Base-by-base conservation (phyloP, 2,113 vertebrate genomes). In the Semnopithecus entellus region DNA sequence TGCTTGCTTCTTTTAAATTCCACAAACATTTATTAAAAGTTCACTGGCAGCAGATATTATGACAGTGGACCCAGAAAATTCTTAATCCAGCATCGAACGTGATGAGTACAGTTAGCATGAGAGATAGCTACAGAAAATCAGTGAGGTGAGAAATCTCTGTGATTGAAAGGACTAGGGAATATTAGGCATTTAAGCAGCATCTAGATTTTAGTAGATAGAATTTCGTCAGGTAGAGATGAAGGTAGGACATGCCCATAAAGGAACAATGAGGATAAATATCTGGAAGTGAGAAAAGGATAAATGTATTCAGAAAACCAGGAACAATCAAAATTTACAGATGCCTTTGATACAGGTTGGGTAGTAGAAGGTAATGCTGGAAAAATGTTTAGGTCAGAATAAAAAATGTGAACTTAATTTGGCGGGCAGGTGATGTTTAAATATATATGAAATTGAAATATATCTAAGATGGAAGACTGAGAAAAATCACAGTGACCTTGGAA, bases 1-100 rank as follows among this genome's bases (percentile, higher is more conserved):
- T 92, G 30, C n/a, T 89, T 95, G 8, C 14, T 92, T 89, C 27
- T 73, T 92, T 92, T 88, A 59, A 96, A 94, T 52, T 94, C 48
- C 85, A 84, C 23, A 80, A 72, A 13, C 11, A 55, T 57, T 64
- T 92, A 40, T 66, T 72, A 66, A 90, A 92, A 20, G 5, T 35
- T 57, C 8, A 50, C 23, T 40, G 86, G 22, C 50, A 92, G 14
- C 6, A 83, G 87, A 48, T 9, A 13, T 16, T 79, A 11, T 79
- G 22, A 61, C 18, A 18, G 70, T 52, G 68, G 32, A 66, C 18
- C 40, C 45, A 96, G 38, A 73, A 75, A 66, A 72, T 14, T 90
- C 45, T 94, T 70, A 68, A 70, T 16, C 5, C 66, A 76, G 61
- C 59, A 81, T 2, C 55, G 17, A 79, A 64, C 17, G n/a, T 64